Evolutionary conservation across 2,888 invertebrate species (phyloP), one percentile per base, ranked within the genome.

Genomic region (Tribolium freemani): DNA sequence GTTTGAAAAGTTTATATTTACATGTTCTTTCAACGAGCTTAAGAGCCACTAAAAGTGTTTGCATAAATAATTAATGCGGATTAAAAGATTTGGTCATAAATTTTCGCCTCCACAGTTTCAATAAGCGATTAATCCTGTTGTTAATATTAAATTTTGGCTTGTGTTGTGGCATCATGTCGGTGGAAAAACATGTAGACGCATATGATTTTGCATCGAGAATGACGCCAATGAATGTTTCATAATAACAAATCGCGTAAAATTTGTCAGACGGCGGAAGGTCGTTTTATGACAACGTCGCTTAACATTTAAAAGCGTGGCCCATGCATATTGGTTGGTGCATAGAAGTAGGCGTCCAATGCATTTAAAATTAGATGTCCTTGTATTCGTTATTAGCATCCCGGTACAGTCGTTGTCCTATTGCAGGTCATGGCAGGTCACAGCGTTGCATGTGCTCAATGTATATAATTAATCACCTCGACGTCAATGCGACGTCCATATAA

Each of bases 351-450:
- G 64, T 51, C 44, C 67, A 51, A 56, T 69, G 74, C 76, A 75
- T 78, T 76, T 78, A 78, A 78, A 78, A 76, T 78, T 78, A 78
- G 78, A 77, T 77, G 78, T 76, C 78, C 78, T 78, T 78, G 78
- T 74, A 68, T 75, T 75, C 69, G 76, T 75, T 76, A 76, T 76
- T 76, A 75, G 77, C 75, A 75, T 75, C 76, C 16, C 60, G 72
- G 73, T 73, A 71, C 76, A 76, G 72, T 75, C 78, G 76, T 75
- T 78, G 76, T 74, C 76, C 76, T 71, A 70, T 45, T 74, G 73
- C 74, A 74, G 78, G 75, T 78, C 78, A 78, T 69, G 75, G 75
- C 74, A 71, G 76, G 76, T 77, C 76, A 77, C 20, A 44, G 64
- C 38, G 53, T 64, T 66, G 56, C 54, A 54, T 66, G 46, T 56